Percentiles rank a stretch among this genome's conserved stretches.
Evolutionary conservation across 2,888 invertebrate species (phyloP).

Genomic region (Drosophila greeni): DNA sequence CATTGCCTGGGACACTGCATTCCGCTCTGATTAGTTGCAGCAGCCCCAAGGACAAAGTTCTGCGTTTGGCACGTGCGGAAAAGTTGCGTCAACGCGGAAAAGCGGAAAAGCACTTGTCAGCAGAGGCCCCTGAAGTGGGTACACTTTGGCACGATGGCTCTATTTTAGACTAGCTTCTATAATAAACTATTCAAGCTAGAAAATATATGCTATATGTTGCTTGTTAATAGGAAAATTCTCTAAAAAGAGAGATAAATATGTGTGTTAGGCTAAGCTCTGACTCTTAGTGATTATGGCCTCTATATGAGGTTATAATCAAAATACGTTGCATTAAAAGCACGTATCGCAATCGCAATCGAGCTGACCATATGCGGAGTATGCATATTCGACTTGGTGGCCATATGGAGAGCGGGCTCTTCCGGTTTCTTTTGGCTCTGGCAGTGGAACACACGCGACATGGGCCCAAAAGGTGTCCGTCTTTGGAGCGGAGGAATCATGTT

Average conservation of each 20-base stretch:
- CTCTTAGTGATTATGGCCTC: too few relatives aligned
- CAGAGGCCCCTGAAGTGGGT: not conserved
- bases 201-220: too few relatives aligned
- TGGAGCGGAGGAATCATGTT: slow-evolving; percentile 14
- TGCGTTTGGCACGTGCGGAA: slow-evolving; percentile 20
- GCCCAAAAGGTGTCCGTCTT: slow-evolving; percentile 11
- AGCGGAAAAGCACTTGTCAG: slow-evolving; percentile 9
- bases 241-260: too few relatives aligned
- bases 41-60: slow-evolving; percentile 37
- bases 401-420: slow-evolving; percentile 31
- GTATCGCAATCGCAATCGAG: slow-evolving; percentile 1
- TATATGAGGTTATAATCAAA: not conserved
- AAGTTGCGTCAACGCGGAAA: slow-evolving; percentile 15
- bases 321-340: slow-evolving; percentile 12
- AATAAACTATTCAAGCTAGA: too few relatives aligned
- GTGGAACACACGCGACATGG: slow-evolving; percentile 10
- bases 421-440: slow-evolving; percentile 20
- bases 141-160: not conserved
- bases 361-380: slow-evolving; percentile 29
- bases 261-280: too few relatives aligned
- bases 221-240: too few relatives aligned
- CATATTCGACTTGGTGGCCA: slow-evolving; percentile 19
- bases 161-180: not conserved
- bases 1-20: slow-evolving; percentile 10
- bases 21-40: slow-evolving; percentile 36